Conservation (phyloP, 2,888 invertebrate genomes). For the Balanococcus diminutus region DNA sequence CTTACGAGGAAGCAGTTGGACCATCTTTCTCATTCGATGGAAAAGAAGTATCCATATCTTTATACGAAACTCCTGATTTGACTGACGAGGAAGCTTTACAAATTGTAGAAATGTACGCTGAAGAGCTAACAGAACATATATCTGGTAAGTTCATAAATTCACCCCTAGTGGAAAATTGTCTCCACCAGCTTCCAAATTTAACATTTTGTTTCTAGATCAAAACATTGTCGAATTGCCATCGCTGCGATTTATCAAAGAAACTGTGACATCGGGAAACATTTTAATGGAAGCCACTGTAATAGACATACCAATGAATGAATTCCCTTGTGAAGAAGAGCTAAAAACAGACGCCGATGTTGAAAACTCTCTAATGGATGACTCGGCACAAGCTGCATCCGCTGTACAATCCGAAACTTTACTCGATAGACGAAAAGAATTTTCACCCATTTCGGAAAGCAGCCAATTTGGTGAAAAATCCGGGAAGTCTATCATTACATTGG, state of each 20-base stretch:
- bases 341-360: constrained; percentile 86
- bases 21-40: constrained; percentile 91
- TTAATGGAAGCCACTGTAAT: constrained; percentile 91
- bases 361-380: constrained; percentile 80
- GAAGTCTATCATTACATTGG: constrained; percentile 1
- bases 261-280: constrained; percentile 84
- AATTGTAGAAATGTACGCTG: constrained; percentile 93
- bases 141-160: constrained; percentile 63
- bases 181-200: not conserved
- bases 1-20: constrained; percentile 77
- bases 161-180: not conserved
- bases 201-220: constrained; percentile 71
- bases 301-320: constrained; percentile 63
- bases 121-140: constrained; percentile 87
- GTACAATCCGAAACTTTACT: not conserved
- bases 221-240: constrained; percentile 87
- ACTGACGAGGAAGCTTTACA: constrained; percentile 90
- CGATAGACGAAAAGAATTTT: not conserved
- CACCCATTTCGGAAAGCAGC: not conserved
- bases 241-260: constrained; percentile 85
- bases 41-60: constrained; percentile 86
- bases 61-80: constrained; percentile 90
- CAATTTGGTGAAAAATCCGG: not conserved
- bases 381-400: not conserved
- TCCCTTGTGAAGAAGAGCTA: constrained; percentile 75